These are phyloP conservation scores for Xanthorhoe designata DNA, from an alignment of 2,888 invertebrate species.

Conservation along the genomic window DNA sequence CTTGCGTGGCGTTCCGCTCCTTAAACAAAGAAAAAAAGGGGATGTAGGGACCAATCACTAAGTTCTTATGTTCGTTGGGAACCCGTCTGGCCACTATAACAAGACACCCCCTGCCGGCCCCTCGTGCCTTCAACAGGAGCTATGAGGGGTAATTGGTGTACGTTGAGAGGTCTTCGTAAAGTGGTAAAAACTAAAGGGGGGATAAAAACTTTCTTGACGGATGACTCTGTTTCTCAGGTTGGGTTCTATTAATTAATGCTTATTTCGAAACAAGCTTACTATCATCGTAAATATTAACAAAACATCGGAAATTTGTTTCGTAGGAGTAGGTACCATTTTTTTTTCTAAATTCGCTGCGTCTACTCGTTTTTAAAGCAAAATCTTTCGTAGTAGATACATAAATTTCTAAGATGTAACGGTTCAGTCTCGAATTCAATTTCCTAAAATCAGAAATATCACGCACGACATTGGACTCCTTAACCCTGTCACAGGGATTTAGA, in stretches of 20 bases:
- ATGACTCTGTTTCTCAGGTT: slow-evolving; percentile 67
- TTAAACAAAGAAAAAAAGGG: slow-evolving; percentile 79
- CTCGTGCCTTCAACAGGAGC: slow-evolving; percentile 40
- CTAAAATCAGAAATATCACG: slow-evolving; percentile 18
- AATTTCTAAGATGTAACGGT: slow-evolving; percentile 11
- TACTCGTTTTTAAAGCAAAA: neutral
- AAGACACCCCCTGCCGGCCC: slow-evolving; percentile 54
- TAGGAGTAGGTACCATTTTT: too few species aligned
- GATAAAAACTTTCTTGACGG: slow-evolving; percentile 63
- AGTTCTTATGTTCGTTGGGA: slow-evolving; percentile 61
- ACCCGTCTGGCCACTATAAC: slow-evolving; percentile 61
- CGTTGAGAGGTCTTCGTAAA: slow-evolving; percentile 50
- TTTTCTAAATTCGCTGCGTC: too few species aligned
- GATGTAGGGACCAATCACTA: slow-evolving; percentile 67
- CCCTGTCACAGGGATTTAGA: slow-evolving; percentile 14
- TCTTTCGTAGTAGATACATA: slow-evolving; percentile 1
- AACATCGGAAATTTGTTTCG: too few species aligned
- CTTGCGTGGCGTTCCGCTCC: slow-evolving; percentile 79
- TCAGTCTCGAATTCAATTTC: slow-evolving; percentile 24
- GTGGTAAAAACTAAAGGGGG: slow-evolving; percentile 58
- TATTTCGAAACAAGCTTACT: slow-evolving; percentile 5
- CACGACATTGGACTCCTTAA: slow-evolving; percentile 24
- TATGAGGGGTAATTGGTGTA: slow-evolving; percentile 45
- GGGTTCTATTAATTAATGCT: slow-evolving; percentile 50
- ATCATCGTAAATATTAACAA: neutral